Percentiles rank a stretch among this genome's conserved stretches.
Evolutionary conservation across 2,797 vertebrate species (phyloP).

Genomic region (Mus caroli): DNA sequence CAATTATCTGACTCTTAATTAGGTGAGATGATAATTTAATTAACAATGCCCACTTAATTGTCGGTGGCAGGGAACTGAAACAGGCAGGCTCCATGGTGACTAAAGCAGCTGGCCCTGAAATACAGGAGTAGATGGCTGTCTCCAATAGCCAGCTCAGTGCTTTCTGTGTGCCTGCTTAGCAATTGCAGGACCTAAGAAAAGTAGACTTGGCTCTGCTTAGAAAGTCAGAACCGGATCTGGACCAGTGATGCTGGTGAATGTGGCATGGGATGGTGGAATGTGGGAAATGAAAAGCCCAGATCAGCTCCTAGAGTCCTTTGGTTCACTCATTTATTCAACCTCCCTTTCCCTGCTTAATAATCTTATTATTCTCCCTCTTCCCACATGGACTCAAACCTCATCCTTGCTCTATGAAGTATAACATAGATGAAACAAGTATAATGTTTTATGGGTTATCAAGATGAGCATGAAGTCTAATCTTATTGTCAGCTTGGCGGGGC

Average conservation of each 20-base stretch:
- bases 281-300: neutral
- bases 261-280: too few relatives aligned
- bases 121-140: neutral
- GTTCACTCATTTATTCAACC: neutral
- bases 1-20: conserved; percentile 80
- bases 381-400: neutral
- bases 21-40: conserved; percentile 81
- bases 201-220: neutral
- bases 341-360: neutral
- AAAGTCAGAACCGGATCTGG: neutral
- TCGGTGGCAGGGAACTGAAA: conserved; percentile 64
- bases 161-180: neutral
- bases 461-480: neutral
- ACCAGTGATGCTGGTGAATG: neutral
- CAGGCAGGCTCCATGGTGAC: neutral
- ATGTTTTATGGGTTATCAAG: neutral
- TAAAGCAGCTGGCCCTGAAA: neutral
- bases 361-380: neutral
- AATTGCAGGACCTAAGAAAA: neutral
- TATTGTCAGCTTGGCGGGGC: neutral
- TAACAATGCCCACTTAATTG: conserved; percentile 81
- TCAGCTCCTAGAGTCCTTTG: neutral
- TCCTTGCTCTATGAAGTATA: neutral
- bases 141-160: neutral
- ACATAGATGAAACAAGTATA: neutral